phyloP scores from a whole-genome alignment of 2,888 invertebrate species.

The Epirrita christyi region DNA sequence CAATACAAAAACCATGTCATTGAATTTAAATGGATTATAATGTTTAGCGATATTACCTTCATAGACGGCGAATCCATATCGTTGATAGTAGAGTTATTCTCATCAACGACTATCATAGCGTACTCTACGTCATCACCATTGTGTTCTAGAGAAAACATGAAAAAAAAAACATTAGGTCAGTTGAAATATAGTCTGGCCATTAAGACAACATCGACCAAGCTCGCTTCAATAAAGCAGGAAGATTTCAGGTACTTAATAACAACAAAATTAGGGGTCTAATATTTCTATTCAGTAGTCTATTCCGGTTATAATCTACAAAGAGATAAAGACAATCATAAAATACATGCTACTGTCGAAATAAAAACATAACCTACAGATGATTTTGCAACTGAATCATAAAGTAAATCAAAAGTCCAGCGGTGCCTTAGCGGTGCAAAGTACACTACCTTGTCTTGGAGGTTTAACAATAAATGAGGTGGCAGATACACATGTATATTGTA shows the following conservation, averaged over 20 bases:
- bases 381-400: constrained; percentile 68
- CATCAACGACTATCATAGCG: constrained; percentile 95
- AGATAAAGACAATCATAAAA: constrained; percentile 21
- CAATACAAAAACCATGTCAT: constrained; percentile 34
- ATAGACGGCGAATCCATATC: constrained; percentile 94
- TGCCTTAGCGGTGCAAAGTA: constrained; percentile 72
- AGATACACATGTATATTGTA: constrained; percentile 18
- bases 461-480: constrained; percentile 14
- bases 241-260: constrained; percentile 33
- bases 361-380: constrained; percentile 51
- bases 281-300: constrained; percentile 21
- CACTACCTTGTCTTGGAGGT: constrained; percentile 64
- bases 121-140: constrained; percentile 93
- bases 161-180: constrained; percentile 27
- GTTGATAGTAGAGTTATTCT: constrained; percentile 93
- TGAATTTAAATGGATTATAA: constrained; percentile 22
- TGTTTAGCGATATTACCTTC: constrained; percentile 85
- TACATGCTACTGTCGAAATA: constrained; percentile 43
- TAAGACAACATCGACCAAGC: constrained; percentile 71
- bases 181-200: constrained; percentile 10
- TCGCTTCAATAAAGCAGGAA: constrained; percentile 70
- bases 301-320: constrained; percentile 15
- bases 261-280: constrained; percentile 32
- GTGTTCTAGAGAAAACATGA: constrained; percentile 66
- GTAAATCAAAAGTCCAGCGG: constrained; percentile 65